These are phyloP conservation scores for Aporophyla nigra DNA, from an alignment of 2,888 invertebrate species.

Conservation along the genomic window DNA sequence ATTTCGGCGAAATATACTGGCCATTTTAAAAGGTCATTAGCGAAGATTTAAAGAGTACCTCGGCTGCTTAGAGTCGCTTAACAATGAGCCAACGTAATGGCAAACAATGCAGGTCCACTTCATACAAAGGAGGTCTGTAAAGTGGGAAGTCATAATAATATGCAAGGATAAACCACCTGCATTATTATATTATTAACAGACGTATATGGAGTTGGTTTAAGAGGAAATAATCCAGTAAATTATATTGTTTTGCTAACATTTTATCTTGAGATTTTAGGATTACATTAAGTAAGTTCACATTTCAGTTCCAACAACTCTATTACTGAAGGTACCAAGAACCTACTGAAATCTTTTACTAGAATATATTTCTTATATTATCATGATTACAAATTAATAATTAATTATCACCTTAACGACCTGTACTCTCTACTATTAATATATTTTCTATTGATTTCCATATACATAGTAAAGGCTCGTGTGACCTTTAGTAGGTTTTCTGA, in stretches of 20 bases:
- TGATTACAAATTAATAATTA: not conserved
- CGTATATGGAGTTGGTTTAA: conserved; percentile 29
- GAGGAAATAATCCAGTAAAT: conserved; percentile 4
- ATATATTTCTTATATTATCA: not conserved
- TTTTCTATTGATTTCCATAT: not conserved
- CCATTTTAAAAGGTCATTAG: conserved; percentile 87
- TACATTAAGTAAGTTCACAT: not conserved
- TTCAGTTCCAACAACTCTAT: not conserved
- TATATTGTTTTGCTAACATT: not conserved
- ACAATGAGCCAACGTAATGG: conserved; percentile 83
- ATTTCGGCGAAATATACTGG: conserved; percentile 82
- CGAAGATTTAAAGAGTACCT: conserved; percentile 87
- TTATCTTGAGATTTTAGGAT: not conserved
- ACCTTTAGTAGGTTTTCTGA: not conserved
- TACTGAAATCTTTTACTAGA: not conserved
- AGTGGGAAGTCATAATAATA: conserved; percentile 70
- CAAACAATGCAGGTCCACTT: conserved; percentile 79
- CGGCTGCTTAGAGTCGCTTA: conserved; percentile 82
- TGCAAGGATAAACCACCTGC: conserved; percentile 64
- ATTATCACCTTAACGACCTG: not conserved
- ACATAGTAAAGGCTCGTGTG: too few species aligned
- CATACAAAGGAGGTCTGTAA: conserved; percentile 72
- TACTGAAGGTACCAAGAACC: not conserved
- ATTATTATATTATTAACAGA: conserved; percentile 53
- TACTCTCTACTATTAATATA: not conserved